A percentile compares a stretch with the other conserved stretches of the same genome.
Conservation (phyloP, 2,113 vertebrate genomes). For the Tursiops truncatus region DNA sequence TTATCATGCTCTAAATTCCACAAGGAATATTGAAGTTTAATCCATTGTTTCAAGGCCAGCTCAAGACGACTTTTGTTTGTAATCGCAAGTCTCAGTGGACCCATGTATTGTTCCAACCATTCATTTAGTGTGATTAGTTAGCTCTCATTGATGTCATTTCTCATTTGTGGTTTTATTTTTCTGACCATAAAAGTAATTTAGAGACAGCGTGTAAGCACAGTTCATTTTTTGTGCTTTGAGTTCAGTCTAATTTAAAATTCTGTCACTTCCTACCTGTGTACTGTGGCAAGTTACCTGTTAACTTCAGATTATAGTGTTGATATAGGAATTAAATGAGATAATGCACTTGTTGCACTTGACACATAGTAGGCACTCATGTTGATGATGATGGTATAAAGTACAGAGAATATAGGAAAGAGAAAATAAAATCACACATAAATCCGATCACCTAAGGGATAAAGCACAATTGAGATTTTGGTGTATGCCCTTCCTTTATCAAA, state of each 20-base stretch:
- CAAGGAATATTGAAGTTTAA: not conserved
- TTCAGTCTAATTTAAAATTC: not conserved
- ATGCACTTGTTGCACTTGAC: not conserved
- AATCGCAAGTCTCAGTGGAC: accelerated
- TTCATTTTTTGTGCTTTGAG: not conserved
- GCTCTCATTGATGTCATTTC: not conserved
- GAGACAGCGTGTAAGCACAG: not conserved
- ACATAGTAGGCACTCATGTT: not conserved
- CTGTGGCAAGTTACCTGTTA: not conserved
- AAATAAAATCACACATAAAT: not conserved
- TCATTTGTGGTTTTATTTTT: not conserved
- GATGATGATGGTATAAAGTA: not conserved
- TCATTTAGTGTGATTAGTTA: not conserved
- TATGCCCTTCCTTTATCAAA: not conserved
- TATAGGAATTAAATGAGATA: not conserved
- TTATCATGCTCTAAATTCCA: not conserved
- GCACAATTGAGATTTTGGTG: not conserved
- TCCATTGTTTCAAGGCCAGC: not conserved
- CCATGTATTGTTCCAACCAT: not conserved
- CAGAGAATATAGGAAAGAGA: not conserved
- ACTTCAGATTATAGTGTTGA: not conserved
- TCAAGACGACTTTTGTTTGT: not conserved
- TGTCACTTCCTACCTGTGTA: not conserved
- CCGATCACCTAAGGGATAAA: not conserved
- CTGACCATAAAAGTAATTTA: not conserved